Conservation (phyloP, 2,797 vertebrate genomes). For the Poecilia velifera region DNA sequence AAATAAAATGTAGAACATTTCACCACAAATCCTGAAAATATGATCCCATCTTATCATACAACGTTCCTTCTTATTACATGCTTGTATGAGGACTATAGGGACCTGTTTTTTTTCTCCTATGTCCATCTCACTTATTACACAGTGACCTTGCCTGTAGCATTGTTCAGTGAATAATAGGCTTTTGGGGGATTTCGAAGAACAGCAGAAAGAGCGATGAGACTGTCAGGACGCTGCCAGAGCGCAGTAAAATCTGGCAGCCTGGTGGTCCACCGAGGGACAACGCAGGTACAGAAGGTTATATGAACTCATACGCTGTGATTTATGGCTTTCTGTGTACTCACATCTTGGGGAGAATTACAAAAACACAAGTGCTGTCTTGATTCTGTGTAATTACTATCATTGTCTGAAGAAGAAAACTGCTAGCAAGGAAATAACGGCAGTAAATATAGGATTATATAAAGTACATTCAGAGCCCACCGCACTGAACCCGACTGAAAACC, state of each 20-base stretch:
- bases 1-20: not conserved
- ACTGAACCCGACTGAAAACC: too few species aligned
- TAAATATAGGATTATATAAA: not conserved
- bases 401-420: not conserved
- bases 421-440: not conserved
- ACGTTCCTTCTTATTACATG: constrained; percentile 1
- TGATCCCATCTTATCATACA: not conserved
- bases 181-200: constrained; percentile 41
- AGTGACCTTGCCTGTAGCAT: constrained; percentile 52
- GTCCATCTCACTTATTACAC: constrained; percentile 45
- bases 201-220: constrained; percentile 53
- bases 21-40: not conserved
- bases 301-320: constrained; percentile 11
- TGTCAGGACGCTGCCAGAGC: constrained; percentile 30
- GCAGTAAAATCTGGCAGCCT: constrained; percentile 8
- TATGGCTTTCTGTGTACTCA: constrained; percentile 3
- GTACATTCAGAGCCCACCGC: too few species aligned
- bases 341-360: not conserved
- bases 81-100: constrained; percentile 20
- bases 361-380: not conserved
- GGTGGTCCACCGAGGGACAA: not conserved
- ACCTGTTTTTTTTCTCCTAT: constrained; percentile 8
- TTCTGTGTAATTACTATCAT: not conserved
- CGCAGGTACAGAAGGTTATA: not conserved
- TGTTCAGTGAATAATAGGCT: constrained; percentile 49